Evolutionary conservation across 1,140 invertebrate genomes (phyloP).

Genomic region (Papilio helenus): DNA sequence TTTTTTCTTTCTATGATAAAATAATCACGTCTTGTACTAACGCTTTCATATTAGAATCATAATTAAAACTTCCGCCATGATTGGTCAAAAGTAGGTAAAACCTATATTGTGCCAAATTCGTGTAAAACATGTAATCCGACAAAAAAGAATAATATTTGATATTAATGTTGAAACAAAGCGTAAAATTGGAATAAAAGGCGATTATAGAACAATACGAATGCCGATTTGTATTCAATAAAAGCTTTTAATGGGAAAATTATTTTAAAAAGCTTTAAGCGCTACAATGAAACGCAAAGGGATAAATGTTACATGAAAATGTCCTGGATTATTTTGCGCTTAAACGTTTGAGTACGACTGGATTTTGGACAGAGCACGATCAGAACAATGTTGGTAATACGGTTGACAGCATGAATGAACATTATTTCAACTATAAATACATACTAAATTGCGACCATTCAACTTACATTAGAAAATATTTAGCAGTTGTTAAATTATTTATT

Average conservation of each 20-base stretch:
- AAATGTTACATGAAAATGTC: slow-evolving; percentile 9
- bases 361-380: background rate
- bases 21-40: no score
- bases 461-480: background rate
- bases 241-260: slow-evolving; percentile 31
- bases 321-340: slow-evolving; percentile 10
- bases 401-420: background rate
- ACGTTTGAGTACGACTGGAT: background rate
- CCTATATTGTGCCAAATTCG: background rate
- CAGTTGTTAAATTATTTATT: background rate
- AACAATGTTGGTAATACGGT: slow-evolving; percentile 1
- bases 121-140: background rate
- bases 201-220: slow-evolving; percentile 23
- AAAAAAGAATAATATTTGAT: slow-evolving; percentile 31
- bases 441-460: no score
- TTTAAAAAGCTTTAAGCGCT: slow-evolving; percentile 32
- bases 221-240: slow-evolving; percentile 33
- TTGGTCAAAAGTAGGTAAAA: background rate
- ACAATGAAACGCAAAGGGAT: slow-evolving; percentile 18
- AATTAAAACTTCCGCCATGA: background rate
- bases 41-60: background rate
- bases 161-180: slow-evolving; percentile 31
- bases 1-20: no score
- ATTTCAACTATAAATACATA: background rate
- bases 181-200: slow-evolving; percentile 29